phyloP scores from a whole-genome alignment of 2,888 invertebrate species.

The Terebella lapidaria region DNA sequence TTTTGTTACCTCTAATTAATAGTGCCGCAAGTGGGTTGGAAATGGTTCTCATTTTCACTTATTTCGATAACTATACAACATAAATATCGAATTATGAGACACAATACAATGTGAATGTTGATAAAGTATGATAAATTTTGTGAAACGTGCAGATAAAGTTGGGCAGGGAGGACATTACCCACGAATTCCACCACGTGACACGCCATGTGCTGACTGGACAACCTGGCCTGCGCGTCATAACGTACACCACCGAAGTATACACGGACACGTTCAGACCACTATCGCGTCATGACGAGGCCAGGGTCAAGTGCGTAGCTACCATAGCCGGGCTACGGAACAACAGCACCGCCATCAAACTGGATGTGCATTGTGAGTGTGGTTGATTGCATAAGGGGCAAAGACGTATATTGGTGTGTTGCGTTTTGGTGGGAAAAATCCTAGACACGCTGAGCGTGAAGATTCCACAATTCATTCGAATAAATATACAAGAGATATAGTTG shows the following conservation, averaged over 20 bases:
- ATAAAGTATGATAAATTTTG: no score
- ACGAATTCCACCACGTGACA: not conserved
- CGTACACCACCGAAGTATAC: not conserved
- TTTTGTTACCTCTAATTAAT: not conserved
- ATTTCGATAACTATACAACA: no score
- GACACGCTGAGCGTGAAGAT: no score
- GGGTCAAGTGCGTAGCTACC: not conserved
- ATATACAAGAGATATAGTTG: no score
- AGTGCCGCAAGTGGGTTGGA: no score
- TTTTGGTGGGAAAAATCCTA: no score
- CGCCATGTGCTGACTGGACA: not conserved
- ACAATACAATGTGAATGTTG: no score
- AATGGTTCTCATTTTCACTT: no score
- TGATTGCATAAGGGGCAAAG: no score
- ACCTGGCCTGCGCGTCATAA: not conserved
- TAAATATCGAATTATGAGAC: no score
- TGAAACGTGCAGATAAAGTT: not conserved
- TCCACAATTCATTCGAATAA: no score
- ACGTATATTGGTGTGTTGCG: no score
- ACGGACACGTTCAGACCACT: not conserved
- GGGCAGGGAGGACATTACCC: not conserved
- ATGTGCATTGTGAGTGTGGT: not conserved
- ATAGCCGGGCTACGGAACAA: not conserved
- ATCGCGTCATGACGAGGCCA: not conserved
- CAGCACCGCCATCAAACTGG: not conserved